Percentiles rank a stretch among this genome's conserved stretches.
phyloP scores from a whole-genome alignment of 2,113 vertebrate species.

The Hippocampus barbouri region DNA sequence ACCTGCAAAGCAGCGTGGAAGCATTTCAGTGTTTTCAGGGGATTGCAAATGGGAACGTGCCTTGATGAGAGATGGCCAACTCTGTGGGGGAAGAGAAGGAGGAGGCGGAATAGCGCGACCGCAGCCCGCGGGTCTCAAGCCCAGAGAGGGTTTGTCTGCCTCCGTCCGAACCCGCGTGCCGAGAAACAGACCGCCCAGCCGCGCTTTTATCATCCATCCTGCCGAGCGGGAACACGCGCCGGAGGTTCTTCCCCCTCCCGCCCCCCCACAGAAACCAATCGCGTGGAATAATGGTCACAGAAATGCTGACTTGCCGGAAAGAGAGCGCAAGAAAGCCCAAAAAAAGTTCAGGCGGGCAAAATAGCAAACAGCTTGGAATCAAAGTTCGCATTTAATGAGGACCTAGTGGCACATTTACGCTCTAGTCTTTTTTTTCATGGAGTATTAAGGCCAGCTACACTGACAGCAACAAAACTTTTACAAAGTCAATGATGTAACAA shows the following conservation, averaged over 20 bases:
- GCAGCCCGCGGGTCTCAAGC: constrained; percentile 48
- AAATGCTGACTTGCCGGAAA: constrained; percentile 52
- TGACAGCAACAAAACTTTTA: too few species aligned
- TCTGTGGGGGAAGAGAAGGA: constrained; percentile 24
- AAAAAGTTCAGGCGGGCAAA: constrained; percentile 30
- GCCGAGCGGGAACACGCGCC: constrained; percentile 53
- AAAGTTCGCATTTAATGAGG: neutral
- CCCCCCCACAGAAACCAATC: constrained; percentile 33
- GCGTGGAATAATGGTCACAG: constrained; percentile 44
- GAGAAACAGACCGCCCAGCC: constrained; percentile 26
- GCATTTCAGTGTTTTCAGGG: neutral
- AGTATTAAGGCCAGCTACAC: too few species aligned
- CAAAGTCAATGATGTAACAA: too few species aligned
- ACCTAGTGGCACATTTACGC: neutral
- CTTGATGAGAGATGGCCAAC: constrained; percentile 44
- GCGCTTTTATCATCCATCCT: constrained; percentile 51
- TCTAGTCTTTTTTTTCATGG: neutral
- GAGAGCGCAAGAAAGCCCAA: constrained; percentile 14
- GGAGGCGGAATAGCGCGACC: constrained; percentile 26
- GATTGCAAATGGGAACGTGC: constrained; percentile 21
- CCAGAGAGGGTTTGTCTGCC: constrained; percentile 41
- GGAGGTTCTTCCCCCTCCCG: constrained; percentile 30
- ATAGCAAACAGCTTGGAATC: neutral
- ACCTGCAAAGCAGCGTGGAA: neutral
- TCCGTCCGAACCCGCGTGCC: constrained; percentile 49